Evolutionary conservation across 2,888 invertebrate species (phyloP), one percentile per base, ranked within the genome.

Genomic region (Ischnus inquisitorius): DNA sequence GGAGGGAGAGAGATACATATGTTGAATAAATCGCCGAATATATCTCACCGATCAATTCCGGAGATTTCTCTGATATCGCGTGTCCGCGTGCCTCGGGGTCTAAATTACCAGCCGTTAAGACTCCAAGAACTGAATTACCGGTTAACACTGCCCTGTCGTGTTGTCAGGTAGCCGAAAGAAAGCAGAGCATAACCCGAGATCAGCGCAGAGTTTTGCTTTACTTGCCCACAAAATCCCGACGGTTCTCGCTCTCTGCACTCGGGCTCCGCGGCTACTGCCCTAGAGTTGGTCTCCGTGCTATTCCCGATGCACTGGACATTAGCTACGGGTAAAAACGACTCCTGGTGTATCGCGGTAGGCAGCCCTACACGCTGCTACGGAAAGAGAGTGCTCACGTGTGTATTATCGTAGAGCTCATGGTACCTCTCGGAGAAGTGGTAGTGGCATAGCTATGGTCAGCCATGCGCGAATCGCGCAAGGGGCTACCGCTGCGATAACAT

Each of bases 371-470:
- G 43, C 64, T 16, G n/a, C 71, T 72, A 22, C 43, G 57, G 67
- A 34, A 57, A 76, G 54, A 19, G 28, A n/a, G 57, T 51, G n/a
- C n/a, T n/a, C n/a, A 25, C 51, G 34, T 46, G 16, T 69, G 46
- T 64, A 43, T 71, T 57, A 57, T 46, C 22, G 46, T 67, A 51
- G 28, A 60, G 39, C 43, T 39, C 16, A 69, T 65, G 60, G 72
- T 54, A n/a, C 39, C 74, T 46, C 71, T 46, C 25, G 71, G 16
- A 60, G 74, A 77, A 84, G 84, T 84, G 84, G 78, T 84, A 79
- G 54, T 88, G 88, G 87, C 90, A 90, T 88, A 89, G 89, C 89
- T 89, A 89, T 90, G 91, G 87, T 88, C 91, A 90, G 89, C 90
- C 91, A 91, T 89, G 90, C 90, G 90, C 88, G 90, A 91, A 84